Evolutionary conservation across 2,797 vertebrate genomes (phyloP), one percentile per base, ranked within the genome.

Genomic region (Aldrovandia affinis): DNA sequence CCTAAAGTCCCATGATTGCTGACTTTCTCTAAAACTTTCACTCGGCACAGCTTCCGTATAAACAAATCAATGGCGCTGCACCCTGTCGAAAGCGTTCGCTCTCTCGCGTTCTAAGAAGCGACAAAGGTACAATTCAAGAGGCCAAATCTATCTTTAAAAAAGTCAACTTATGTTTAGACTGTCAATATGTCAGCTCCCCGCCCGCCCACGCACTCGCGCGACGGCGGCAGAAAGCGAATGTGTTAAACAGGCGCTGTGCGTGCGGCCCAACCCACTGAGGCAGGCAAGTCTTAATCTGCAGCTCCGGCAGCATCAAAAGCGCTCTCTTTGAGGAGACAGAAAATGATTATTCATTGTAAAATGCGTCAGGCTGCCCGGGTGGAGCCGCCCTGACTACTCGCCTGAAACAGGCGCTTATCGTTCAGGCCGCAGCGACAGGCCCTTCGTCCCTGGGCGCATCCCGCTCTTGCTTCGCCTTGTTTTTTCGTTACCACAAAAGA

Each of bases 261-360:
- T 22, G 22, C 47, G 73, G 47, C 73, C 73, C 73, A 77, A n/a
- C 73, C 73, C 73, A 77, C 73, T 77, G 20, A 47, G 33, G 55
- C 54, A 42, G 79, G 79, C 79, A 81, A 61, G 55, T 81, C 50
- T 61, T 81, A 81, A 81, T 81, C 55, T 81, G 79, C 33, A 44
- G 52, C 30, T 33, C 33, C 55, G 28, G 52, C 55, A 61, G 28
- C 54, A 55, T 81, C 79, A 81, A 81, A 80, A 80, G 78, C 55
- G 22, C 20, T 36, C 22, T 73, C 68, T 22, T 52, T 20, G 22
- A 81, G 54, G 33, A 36, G 52, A 81, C 79, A 61, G 79, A 59
- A 81, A 81, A 59, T 59, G 55, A 81, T 81, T 81, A 61, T 81
- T 81, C 54, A 36, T 39, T 57, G 79, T 18, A 81, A 81, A 61